Evolutionary conservation across 2,888 invertebrate species (phyloP), one percentile per base, ranked within the genome.

Genomic region (Synergus itoensis): DNA sequence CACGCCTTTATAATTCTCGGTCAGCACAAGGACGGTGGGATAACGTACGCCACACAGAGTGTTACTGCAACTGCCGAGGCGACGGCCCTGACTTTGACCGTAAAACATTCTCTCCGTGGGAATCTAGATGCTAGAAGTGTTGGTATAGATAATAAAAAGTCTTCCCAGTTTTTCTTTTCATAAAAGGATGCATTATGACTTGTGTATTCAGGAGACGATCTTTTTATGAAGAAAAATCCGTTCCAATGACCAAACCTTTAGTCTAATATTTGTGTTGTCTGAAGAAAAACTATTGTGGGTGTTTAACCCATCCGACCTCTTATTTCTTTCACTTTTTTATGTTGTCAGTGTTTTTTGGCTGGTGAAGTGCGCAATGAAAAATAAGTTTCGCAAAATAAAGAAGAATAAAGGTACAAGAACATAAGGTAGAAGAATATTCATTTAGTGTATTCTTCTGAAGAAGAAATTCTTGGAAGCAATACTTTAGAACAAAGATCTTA

Each of bases 71-170:
- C 18, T 41, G 14, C 4, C 41, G n/a, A 48, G 48, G 18, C 4
- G 45, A n/a, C 40, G 77, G 41, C 77, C 53, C 53, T 77, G 65
- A 48, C 78, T 69, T 57, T 78, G 69, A 78, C 69, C 43, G 69
- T 62, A 43, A 21, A 41, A 67, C 60, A 65, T 67, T 28, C 78
- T 76, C 78, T 53, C 75, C 81, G 83, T 81, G 83, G 82, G 80
- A 82, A 82, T 82, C 36, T 53, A 21, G 28, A 73, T n/a, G 53
- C 16, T 48, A n/a, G 4, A 53, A 53, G 69, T 53, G 36, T 36
- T 36, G 28, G 48, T 48, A 73, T 36, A 16, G 7, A 12, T 45
- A 12, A 45, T 48, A 36, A 69, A 48, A 28, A 28, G 14, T 60
- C 4, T 60, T 60, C 18, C 12, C 4, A 11, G 12, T 9, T 21